Evolutionary conservation across 2,797 vertebrate species (phyloP), one percentile per base, ranked within the genome.

Genomic region (Lateolabrax maculatus): DNA sequence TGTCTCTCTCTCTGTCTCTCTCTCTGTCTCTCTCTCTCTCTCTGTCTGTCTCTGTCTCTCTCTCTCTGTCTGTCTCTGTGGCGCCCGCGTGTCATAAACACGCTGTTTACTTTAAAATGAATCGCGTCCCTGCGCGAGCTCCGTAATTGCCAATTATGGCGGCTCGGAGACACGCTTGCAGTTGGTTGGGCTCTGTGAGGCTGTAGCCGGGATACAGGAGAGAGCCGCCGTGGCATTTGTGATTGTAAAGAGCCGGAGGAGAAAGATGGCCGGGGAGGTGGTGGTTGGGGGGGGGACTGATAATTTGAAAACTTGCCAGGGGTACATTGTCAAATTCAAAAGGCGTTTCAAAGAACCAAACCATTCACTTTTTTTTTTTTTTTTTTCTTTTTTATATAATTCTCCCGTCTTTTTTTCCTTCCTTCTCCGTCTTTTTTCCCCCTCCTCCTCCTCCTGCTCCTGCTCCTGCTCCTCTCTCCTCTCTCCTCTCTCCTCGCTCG

Each of bases 271-370:
- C 75, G 82, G 77, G 91, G n/a, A n/a, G n/a, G n/a, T n/a, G n/a
- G n/a, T n/a, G n/a, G n/a, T n/a, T n/a, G n/a, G 90, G 93, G 91
- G 92, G 82, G 25, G 71, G 86, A 88, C 84, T 85, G 93, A 94
- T 93, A 94, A 95, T 93, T 94, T 94, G 91, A 95, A 92, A 92
- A 91, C 92, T 92, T 94, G 93, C 95, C 94, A 95, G 92, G 89
- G 92, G 88, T 92, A 94, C 92, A 94, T 94, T 95, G 95, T 95
- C 92, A 91, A 92, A 94, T 91, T 95, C 91, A 92, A 95, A 95
- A 94, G 91, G 90, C 93, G 94, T 95, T 95, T 95, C 93, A 95
- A 94, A 94, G 93, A 95, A 88, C 77, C 92, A 90, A 93, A 93
- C 91, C 89, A 93, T 95, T 95, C 95, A 92, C 86, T 92, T 92